These are phyloP conservation scores for Hippolais icterina DNA, from an alignment of 2,113 vertebrate genomes.

Conservation along the genomic window DNA sequence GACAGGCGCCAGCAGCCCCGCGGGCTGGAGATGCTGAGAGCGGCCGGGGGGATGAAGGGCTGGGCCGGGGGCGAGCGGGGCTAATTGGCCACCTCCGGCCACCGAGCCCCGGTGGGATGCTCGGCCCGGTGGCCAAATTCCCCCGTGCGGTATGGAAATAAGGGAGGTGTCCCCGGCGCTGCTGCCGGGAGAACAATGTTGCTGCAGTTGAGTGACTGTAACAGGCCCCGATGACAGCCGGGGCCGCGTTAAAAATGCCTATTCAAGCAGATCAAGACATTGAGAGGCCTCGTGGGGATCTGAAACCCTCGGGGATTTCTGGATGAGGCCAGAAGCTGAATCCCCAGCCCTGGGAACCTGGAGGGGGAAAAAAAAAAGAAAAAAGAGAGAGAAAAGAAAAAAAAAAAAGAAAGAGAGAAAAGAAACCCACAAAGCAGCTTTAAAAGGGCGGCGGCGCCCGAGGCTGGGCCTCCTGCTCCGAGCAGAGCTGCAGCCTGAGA, in stretches of 20 bases:
- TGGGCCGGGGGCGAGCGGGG: not conserved
- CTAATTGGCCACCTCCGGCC: not conserved
- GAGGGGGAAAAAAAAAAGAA: too few relatives aligned
- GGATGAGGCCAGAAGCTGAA: slow-evolving; percentile 55
- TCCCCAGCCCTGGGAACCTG: slow-evolving; percentile 53
- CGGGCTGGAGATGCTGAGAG: not conserved
- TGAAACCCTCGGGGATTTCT: slow-evolving; percentile 61
- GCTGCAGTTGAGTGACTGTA: slow-evolving; percentile 63
- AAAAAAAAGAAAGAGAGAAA: not conserved
- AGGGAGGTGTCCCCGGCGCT: slow-evolving; percentile 34
- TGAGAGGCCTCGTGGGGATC: slow-evolving; percentile 63
- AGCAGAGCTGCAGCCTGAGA: not conserved
- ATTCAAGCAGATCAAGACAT: slow-evolving; percentile 63
- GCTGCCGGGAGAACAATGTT: slow-evolving; percentile 51
- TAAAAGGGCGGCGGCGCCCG: not conserved
- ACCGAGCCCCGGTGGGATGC: not conserved
- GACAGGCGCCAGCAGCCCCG: slow-evolving; percentile 4
- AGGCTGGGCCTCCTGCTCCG: slow-evolving; percentile 24
- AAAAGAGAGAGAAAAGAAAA: not conserved
- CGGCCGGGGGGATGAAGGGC: not conserved
- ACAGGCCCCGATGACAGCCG: slow-evolving; percentile 51
- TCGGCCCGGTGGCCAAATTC: not conserved
- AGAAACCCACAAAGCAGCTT: slow-evolving; percentile 48
- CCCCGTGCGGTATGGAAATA: not conserved
- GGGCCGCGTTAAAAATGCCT: slow-evolving; percentile 44